These are phyloP conservation scores for Euspilapteryx auroguttella DNA, from an alignment of 2,888 invertebrate species.

Conservation along the genomic window DNA sequence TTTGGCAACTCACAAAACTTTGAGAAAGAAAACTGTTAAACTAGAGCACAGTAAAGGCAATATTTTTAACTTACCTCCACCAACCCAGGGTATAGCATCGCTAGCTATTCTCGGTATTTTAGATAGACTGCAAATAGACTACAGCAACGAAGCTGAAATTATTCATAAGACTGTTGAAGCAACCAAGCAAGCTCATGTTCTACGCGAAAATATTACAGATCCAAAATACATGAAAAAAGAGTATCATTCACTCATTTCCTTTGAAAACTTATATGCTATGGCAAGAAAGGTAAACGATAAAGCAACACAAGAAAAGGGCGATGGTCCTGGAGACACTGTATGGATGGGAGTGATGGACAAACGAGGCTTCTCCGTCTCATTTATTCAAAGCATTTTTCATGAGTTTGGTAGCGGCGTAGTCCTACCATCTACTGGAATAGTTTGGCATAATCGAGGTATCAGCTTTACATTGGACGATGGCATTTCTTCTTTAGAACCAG, in stretches of 20 bases:
- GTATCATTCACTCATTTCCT: slow-evolving; percentile 21
- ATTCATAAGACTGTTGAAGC: slow-evolving; percentile 40
- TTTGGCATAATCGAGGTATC: slow-evolving; percentile 42
- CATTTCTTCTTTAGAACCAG: slow-evolving; percentile 26
- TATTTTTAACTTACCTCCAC: slow-evolving; percentile 36
- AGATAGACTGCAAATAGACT: slow-evolving; percentile 30
- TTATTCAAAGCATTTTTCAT: slow-evolving; percentile 40
- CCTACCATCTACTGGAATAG: slow-evolving; percentile 37
- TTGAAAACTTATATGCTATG: slow-evolving; percentile 21
- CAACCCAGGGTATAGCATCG: slow-evolving; percentile 44
- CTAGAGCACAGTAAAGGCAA: slow-evolving; percentile 29
- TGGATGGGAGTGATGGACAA: slow-evolving; percentile 47
- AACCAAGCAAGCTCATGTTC: slow-evolving; percentile 26
- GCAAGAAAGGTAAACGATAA: slow-evolving; percentile 20
- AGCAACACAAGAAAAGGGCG: slow-evolving; percentile 18
- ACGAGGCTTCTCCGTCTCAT: slow-evolving; percentile 41
- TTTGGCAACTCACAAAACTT: slow-evolving; percentile 25
- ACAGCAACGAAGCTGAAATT: slow-evolving; percentile 31
- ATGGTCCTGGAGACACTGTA: slow-evolving; percentile 37
- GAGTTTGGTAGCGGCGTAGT: slow-evolving; percentile 35
- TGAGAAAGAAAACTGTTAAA: slow-evolving; percentile 28
- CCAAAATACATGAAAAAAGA: slow-evolving; percentile 31
- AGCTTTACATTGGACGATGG: slow-evolving; percentile 24
- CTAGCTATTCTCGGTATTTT: slow-evolving; percentile 33
- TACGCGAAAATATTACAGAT: slow-evolving; percentile 35